Base-by-base conservation (phyloP, 2,797 vertebrate species). In the Siniperca scherzeri region DNA sequence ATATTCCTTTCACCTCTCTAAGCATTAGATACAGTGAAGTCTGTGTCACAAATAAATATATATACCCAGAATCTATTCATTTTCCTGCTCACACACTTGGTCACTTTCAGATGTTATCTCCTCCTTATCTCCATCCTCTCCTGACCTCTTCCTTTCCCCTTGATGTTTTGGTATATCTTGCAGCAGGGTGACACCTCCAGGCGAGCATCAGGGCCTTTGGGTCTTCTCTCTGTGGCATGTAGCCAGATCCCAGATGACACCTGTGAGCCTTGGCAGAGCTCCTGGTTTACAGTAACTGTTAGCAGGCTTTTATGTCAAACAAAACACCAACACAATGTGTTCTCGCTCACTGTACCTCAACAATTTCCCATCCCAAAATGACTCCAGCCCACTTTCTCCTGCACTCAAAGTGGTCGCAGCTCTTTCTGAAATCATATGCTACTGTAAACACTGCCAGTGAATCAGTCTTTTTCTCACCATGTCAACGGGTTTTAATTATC, bases 401-500 rank as follows among this genome's bases (percentile, higher is more conserved):
- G 74, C 81, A 52, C 82, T 85, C 84, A 80, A 76, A 62, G 77
- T 80, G 78, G 87, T 73, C 38, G 7, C 82, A 38, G 66, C 84
- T 87, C 86, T 89, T 78, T 77, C 78, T 83, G 80, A 76, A 80
- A 80, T 87, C 85, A 85, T 60, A 64, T 52, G 81, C 86, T 65
- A 83, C 89, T 74, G 87, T 86, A 89, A 91, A 92, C 91, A 91
- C 70, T 0, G 88, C 74, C 79, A 80, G 82, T 73, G 86, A 88
- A 89, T 90, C 86, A 53, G 88, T 84, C 91, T 89, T 90, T 90
- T 90, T 87, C 91, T 85, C 87, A 66, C 82, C 86, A 55, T 83
- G 91, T 93, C 91, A 92, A 88, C 80, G 72, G 53, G 69, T 89
- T 93, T 92, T 93, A 93, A 94, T 95, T 94, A 94, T 84, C 70